phyloP scores from a whole-genome alignment of 1,140 invertebrate species.

The Adoxophyes honmai region DNA sequence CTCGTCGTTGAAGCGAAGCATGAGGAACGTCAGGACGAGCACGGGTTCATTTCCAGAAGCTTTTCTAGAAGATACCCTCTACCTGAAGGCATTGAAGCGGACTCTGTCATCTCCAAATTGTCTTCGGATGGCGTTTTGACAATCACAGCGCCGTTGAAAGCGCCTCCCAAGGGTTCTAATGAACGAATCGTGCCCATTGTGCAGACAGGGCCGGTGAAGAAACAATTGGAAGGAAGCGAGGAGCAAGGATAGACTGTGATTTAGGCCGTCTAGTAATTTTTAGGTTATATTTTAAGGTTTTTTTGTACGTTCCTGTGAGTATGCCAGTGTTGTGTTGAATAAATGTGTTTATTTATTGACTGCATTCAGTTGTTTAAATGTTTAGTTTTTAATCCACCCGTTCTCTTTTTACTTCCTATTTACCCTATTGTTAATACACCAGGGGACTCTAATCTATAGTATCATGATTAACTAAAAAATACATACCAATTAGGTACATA shows the following conservation, averaged over 20 bases:
- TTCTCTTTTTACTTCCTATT: too few species aligned
- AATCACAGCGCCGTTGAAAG: conserved; percentile 81
- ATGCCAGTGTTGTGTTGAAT: conserved; percentile 13
- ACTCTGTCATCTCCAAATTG: conserved; percentile 81
- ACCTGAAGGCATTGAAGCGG: conserved; percentile 82
- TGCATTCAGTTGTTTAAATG: conserved; percentile 18
- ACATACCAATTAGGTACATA: too few species aligned
- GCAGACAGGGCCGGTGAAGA: conserved; percentile 77
- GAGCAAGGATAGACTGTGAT: conserved; percentile 20
- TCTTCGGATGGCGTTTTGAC: conserved; percentile 86
- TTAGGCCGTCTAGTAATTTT: background rate
- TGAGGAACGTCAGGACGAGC: conserved; percentile 84
- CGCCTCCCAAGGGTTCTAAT: conserved; percentile 59
- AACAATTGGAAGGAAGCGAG: conserved; percentile 26
- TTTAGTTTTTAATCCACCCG: too few species aligned
- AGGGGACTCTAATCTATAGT: too few species aligned
- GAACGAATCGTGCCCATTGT: conserved; percentile 81
- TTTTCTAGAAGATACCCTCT: conserved; percentile 84
- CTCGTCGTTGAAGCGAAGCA: conserved; percentile 85
- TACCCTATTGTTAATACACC: too few species aligned
- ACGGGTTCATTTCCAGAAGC: conserved; percentile 84
- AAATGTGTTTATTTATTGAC: conserved; percentile 2
- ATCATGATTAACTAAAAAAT: too few species aligned
- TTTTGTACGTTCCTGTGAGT: conserved; percentile 14
- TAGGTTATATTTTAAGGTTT: conserved; percentile 16